Conservation (phyloP, 2,797 vertebrate species). For the Gymnopithys bicolor region DNA sequence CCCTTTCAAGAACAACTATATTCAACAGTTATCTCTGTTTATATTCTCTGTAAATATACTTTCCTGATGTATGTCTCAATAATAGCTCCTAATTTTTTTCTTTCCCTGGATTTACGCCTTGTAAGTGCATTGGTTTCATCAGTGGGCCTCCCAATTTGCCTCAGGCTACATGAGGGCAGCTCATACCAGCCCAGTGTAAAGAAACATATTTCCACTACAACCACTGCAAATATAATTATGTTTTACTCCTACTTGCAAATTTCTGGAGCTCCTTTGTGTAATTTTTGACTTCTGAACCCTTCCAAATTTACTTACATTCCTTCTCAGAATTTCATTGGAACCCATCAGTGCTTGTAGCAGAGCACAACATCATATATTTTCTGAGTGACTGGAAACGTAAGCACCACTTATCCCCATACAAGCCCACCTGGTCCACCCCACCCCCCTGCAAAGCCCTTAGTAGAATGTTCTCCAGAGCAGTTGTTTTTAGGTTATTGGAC, state of each 20-base stretch:
- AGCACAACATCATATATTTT: background rate
- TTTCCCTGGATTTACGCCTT: background rate
- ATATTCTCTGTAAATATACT: slow-evolving; percentile 14
- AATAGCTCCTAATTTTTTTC: slow-evolving; percentile 17
- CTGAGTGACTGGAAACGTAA: background rate
- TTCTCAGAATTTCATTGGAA: background rate
- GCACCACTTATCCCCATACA: background rate
- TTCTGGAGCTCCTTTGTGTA: background rate
- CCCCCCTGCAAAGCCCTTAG: background rate
- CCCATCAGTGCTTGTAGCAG: background rate
- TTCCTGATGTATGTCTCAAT: slow-evolving; percentile 21
- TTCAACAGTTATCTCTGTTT: slow-evolving; percentile 33
- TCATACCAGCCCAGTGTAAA: background rate
- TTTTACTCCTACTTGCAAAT: background rate
- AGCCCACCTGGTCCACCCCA: fast-evolving
- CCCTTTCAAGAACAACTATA: background rate
- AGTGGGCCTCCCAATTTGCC: background rate
- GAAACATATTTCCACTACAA: background rate
- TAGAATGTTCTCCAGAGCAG: background rate
- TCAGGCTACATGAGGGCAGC: background rate
- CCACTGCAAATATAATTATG: background rate
- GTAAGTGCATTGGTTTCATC: background rate
- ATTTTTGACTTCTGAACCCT: background rate
- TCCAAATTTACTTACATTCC: slow-evolving; percentile 1
- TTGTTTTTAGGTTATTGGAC: background rate